Evolutionary conservation across 2,888 invertebrate species (phyloP).

Genomic region (Lottia scabra): DNA sequence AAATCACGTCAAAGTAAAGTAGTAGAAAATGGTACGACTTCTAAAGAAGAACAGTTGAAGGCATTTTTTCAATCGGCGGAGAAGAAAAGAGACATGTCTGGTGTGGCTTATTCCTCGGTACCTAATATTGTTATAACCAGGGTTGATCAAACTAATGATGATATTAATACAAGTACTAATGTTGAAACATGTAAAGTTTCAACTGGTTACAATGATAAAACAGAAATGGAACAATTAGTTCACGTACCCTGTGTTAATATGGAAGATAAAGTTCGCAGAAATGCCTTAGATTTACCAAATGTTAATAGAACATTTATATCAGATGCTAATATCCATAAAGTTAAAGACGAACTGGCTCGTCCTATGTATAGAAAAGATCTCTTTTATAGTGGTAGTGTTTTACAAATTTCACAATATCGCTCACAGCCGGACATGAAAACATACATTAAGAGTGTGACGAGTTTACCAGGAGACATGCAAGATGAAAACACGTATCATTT

Average conservation of each 20-base stretch:
- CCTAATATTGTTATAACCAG: conserved; percentile 22
- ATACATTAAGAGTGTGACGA: conserved; percentile 91
- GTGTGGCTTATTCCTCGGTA: conserved; percentile 20
- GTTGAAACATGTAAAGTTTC: no score
- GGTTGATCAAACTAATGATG: background rate
- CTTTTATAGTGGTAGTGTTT: conserved; percentile 95
- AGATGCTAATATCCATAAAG: conserved; percentile 28
- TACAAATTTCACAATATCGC: conserved; percentile 85
- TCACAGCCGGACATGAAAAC: conserved; percentile 90
- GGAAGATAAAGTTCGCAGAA: conserved; percentile 12
- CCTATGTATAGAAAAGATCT: conserved; percentile 96
- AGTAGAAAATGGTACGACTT: conserved; percentile 15
- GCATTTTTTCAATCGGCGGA: background rate
- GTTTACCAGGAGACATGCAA: conserved; percentile 75
- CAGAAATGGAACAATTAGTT: conserved; percentile 7
- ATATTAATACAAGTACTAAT: background rate
- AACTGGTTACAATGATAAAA: background rate
- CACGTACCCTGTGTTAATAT: conserved; percentile 9
- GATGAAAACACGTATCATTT: conserved; percentile 29
- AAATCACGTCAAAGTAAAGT: conserved; percentile 9
- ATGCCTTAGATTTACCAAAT: conserved; percentile 9
- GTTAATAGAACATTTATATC: conserved; percentile 29
- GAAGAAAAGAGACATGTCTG: background rate
- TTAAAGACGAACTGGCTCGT: conserved; percentile 70
- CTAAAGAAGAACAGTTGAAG: background rate